phyloP scores from a whole-genome alignment of 2,888 invertebrate species.

The Sepiola atlantica region DNA sequence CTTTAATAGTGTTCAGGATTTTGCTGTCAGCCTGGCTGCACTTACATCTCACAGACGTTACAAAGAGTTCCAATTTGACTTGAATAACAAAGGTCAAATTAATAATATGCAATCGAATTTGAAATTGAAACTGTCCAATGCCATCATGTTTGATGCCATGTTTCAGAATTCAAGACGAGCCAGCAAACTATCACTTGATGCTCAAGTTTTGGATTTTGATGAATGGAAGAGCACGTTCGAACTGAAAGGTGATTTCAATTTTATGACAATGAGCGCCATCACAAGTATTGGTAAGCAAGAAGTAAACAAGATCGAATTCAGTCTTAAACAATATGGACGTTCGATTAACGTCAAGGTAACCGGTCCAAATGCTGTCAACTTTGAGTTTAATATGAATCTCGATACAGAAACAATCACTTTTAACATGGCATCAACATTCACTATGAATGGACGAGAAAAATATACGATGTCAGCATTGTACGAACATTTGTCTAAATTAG shows the following conservation, averaged over 20 bases:
- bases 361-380: not conserved
- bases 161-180: not conserved
- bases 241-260: not conserved
- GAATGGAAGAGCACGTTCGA: not conserved
- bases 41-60: constrained; percentile 12
- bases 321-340: not conserved
- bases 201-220: not conserved
- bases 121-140: not conserved
- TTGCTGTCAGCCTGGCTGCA: not conserved
- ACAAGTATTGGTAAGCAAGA: not conserved
- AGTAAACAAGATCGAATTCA: not conserved
- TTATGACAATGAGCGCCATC: not conserved
- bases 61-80: not conserved
- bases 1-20: not conserved
- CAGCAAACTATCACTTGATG: not conserved
- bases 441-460: not conserved
- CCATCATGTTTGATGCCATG: not conserved
- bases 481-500: not conserved
- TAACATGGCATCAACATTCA: not conserved
- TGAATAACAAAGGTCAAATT: not conserved
- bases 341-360: not conserved
- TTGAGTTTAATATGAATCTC: not conserved
- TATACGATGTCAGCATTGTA: not conserved
- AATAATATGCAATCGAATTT: not conserved
- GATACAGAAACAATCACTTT: not conserved